Conservation (phyloP, 2,888 invertebrate species). For the Drosophila macrospina region DNA sequence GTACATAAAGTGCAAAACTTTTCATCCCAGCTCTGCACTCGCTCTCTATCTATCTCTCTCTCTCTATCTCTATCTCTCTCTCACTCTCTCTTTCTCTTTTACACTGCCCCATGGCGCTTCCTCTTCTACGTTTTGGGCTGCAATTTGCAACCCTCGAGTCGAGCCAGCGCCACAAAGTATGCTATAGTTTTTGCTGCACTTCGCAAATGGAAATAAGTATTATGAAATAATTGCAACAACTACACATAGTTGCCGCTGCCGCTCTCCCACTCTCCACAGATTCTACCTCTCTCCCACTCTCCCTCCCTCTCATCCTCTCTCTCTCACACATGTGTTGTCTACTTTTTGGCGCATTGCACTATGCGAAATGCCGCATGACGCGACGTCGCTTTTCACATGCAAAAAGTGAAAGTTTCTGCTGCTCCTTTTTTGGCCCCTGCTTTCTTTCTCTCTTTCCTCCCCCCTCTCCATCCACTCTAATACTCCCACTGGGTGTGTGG, state of each 20-base stretch:
- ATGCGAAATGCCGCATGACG: slow-evolving; percentile 74
- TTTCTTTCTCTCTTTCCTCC: not conserved
- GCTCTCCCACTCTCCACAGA: not conserved
- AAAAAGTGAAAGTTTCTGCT: slow-evolving; percentile 78
- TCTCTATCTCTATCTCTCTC: too few relatives aligned
- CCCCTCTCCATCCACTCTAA: not conserved
- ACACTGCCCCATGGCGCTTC: not conserved
- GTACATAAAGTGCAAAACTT: slow-evolving; percentile 54
- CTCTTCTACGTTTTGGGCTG: slow-evolving; percentile 17
- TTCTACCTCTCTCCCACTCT: slow-evolving; percentile 3
- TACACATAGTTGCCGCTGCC: slow-evolving; percentile 21
- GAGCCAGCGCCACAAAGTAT: slow-evolving; percentile 50
- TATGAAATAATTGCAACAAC: slow-evolving; percentile 77
- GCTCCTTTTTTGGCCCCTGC: slow-evolving; percentile 64
- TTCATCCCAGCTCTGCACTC: slow-evolving; percentile 29
- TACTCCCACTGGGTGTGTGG: slow-evolving; percentile 1
- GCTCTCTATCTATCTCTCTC: too few relatives aligned
- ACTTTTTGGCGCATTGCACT: slow-evolving; percentile 77
- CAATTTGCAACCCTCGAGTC: slow-evolving; percentile 46
- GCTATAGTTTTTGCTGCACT: slow-evolving; percentile 64
- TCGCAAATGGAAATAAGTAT: slow-evolving; percentile 52
- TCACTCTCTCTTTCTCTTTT: not conserved
- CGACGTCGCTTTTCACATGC: slow-evolving; percentile 44
- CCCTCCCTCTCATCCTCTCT: not conserved
- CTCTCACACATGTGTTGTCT: slow-evolving; percentile 43